phyloP scores from a whole-genome alignment of 2,888 invertebrate species.

The Epiperipatus broadwayi region DNA sequence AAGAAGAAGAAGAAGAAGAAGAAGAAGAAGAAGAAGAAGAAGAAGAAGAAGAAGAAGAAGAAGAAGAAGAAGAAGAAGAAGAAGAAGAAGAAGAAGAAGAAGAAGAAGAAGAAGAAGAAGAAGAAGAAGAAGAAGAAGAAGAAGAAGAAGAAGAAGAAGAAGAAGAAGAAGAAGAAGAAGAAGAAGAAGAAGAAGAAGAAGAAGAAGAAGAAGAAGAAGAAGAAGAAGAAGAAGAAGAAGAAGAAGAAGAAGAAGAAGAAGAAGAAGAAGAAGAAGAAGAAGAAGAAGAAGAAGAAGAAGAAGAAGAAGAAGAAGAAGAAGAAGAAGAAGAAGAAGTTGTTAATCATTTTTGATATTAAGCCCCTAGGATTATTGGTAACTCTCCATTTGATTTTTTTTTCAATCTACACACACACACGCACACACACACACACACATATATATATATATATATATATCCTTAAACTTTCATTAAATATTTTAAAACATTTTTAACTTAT shows the following conservation, averaged over 20 bases:
- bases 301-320: constrained; percentile 12
- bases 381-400: too few species aligned
- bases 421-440: too few species aligned
- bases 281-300: constrained; percentile 14
- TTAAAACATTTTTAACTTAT: too few species aligned
- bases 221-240: constrained; percentile 14
- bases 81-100: constrained; percentile 29
- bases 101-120: constrained; percentile 40
- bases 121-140: constrained; percentile 30
- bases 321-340: constrained; percentile 13
- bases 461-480: too few species aligned
- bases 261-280: constrained; percentile 13
- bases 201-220: constrained; percentile 15
- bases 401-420: too few species aligned
- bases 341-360: too few species aligned
- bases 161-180: constrained; percentile 16
- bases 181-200: constrained; percentile 15
- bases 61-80: constrained; percentile 20
- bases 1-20: constrained; percentile 16
- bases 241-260: constrained; percentile 14
- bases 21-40: constrained; percentile 13
- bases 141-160: constrained; percentile 16
- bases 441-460: too few species aligned
- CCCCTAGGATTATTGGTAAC: too few species aligned
- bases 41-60: constrained; percentile 17